Evolutionary conservation across 2,113 vertebrate species (phyloP).

Genomic region (Oncorhynchus tshawytscha): DNA sequence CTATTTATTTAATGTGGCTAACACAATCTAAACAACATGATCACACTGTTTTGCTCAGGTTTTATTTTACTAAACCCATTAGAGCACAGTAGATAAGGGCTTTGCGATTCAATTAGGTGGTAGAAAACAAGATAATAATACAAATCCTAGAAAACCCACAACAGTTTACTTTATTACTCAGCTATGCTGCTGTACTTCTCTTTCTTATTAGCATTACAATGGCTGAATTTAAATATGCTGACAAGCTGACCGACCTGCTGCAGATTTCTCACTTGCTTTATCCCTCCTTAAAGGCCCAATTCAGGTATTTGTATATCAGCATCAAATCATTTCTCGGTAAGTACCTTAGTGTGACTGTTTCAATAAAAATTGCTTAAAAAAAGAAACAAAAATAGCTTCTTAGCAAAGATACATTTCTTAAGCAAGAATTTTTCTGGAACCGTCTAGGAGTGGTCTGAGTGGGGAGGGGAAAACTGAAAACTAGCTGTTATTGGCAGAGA

Average conservation of each 20-base stretch:
- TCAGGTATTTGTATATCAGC: too few relatives aligned
- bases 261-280: background rate
- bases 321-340: too few relatives aligned
- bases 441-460: too few relatives aligned
- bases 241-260: constrained; percentile 24
- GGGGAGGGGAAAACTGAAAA: too few relatives aligned
- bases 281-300: background rate
- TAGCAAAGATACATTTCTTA: too few relatives aligned
- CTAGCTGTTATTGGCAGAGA: too few relatives aligned
- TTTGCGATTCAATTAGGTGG: constrained; percentile 36
- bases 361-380: background rate
- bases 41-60: constrained; percentile 14
- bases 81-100: constrained; percentile 27
- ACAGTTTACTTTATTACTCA: constrained; percentile 26
- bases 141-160: constrained; percentile 31
- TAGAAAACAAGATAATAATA: constrained; percentile 31
- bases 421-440: too few relatives aligned
- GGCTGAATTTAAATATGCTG: constrained; percentile 39
- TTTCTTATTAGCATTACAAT: constrained; percentile 38
- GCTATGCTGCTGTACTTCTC: constrained; percentile 11
- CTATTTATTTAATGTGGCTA: constrained; percentile 28
- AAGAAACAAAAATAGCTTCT: too few relatives aligned
- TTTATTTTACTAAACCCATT: constrained; percentile 24
- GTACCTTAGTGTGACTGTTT: constrained; percentile 5
- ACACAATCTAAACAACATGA: constrained; percentile 32